Conservation (phyloP, 2,113 vertebrate genomes). For the Mandrillus leucophaeus region DNA sequence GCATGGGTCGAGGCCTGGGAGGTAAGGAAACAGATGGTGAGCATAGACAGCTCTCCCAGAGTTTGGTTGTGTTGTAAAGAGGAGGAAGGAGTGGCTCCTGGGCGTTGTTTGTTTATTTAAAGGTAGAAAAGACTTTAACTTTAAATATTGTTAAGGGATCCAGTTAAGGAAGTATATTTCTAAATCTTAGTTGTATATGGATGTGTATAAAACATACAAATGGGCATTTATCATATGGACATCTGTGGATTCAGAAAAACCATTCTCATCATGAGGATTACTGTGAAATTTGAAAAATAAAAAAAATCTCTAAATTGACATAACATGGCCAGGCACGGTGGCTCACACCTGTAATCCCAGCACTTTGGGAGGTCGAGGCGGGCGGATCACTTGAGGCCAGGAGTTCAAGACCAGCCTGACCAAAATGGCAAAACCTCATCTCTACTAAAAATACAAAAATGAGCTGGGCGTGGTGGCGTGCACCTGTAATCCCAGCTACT, state of each 20-base stretch:
- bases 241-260: background rate
- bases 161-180: background rate
- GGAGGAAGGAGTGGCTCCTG: background rate
- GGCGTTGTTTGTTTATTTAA: background rate
- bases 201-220: background rate
- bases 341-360: too few species aligned
- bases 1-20: background rate
- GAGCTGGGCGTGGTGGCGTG: too few species aligned
- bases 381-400: too few species aligned
- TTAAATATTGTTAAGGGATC: slow-evolving; percentile 33
- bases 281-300: slow-evolving; percentile 49
- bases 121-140: background rate
- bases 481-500: too few species aligned
- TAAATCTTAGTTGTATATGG: slow-evolving; percentile 10
- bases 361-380: too few species aligned
- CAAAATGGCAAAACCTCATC: too few species aligned
- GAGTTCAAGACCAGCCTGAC: too few species aligned
- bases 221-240: background rate
- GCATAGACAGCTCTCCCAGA: background rate
- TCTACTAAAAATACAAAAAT: too few species aligned
- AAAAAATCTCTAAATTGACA: background rate
- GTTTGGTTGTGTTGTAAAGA: background rate
- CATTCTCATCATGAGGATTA: background rate
- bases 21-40: background rate
- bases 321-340: background rate